Conservation (phyloP, 2,113 vertebrate species). For the crab-eating macaque (Macaca fascicularis) region T2T-MFA8v1.1 NC_088390.1:54901501-54902000, state of each 20-base stretch:
- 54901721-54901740: background rate
- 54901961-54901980: background rate
- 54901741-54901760: background rate
- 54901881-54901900: background rate
- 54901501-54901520: conserved; percentile 10
- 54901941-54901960: background rate
- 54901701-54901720: background rate
- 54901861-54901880: background rate
- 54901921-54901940: background rate
- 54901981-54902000: background rate
- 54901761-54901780: background rate
- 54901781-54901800: fast-evolving
- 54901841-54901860: background rate
- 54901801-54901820: background rate
- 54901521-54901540: background rate
- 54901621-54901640: background rate
- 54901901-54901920: background rate
- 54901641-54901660: background rate
- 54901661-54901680: background rate
- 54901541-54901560: background rate
- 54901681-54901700: too few species aligned
- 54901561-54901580: background rate
- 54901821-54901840: background rate
- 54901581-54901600: background rate
- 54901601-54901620: background rate